Evolutionary conservation across 2,113 vertebrate species (phyloP), one percentile per base, ranked within the genome.

Genomic region (Grammomys dolichurus): DNA sequence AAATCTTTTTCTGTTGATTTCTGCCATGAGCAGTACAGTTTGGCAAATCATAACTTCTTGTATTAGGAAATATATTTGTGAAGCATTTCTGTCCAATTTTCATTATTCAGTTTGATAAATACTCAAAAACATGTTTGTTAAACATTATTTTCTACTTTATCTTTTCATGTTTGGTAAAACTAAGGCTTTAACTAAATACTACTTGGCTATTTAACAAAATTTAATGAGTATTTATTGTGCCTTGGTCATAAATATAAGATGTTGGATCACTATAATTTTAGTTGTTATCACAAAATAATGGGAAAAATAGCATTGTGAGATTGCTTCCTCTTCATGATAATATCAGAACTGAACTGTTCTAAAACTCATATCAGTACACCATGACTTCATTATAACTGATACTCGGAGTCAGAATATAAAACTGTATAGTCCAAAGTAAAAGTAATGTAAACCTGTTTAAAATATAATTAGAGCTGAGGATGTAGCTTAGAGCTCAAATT

Each of bases 61-160:
- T 3, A 14, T 82, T 48, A 36, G 91, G 36, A 87, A 92, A 80
- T 63, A 26, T 14, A 89, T 77, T 93, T 91, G 75, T 92, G 26
- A 54, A 51, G 0, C 33, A 93, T 77, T 91, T 92, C 46, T 65
- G 80, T 87, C 31, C 96, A 82, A 92, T 78, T 12, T 92, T 87
- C 84, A 95, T 80, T 96, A 80, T 60, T 91, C 19, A 89, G 67
- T 76, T 91, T 85, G 75, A 8, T 28, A 10, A 43, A 43, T 0
- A 80, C 12, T 10, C 51, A 85, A 40, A 63, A 43, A 4, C 81
- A 72, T 51, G 70, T 88, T 69, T 60, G 72, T 58, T 88, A 22
- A 63, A 77, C 93, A 70, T 95, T 91, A 69, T 90, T 91, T 95
- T 90, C 51, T 76, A 46, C 31, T 60, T n/a, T 60, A 24, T 78